Conservation (phyloP, 2,113 vertebrate genomes). For the Alaudala cheleensis region DNA sequence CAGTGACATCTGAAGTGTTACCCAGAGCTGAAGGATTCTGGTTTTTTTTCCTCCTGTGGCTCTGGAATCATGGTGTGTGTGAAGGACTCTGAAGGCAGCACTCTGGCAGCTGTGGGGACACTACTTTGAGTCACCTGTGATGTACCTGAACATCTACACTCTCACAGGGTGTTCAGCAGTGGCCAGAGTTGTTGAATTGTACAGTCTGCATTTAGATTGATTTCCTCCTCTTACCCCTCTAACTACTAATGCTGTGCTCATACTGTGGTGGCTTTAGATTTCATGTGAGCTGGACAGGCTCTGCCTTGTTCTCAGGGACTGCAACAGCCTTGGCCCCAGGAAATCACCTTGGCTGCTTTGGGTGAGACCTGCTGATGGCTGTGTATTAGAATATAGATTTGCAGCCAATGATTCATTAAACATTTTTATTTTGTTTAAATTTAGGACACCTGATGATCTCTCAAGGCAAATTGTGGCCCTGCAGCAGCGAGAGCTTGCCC, state of each 20-base stretch:
- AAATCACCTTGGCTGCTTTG: not conserved
- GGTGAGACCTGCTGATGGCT: not conserved
- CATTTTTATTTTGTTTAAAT: not conserved
- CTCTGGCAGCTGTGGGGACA: not conserved
- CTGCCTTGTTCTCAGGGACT: not conserved
- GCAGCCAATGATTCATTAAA: not conserved
- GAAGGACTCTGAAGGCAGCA: not conserved
- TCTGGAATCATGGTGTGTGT: not conserved
- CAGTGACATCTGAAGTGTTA: not conserved
- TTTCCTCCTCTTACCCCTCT: not conserved
- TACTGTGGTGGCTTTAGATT: not conserved
- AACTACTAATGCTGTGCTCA: not conserved
- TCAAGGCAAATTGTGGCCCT: constrained; percentile 90
- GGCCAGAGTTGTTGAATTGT: not conserved
- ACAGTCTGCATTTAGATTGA: not conserved
- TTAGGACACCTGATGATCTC: constrained; percentile 93
- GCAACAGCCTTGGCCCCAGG: not conserved
- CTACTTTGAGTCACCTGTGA: not conserved
- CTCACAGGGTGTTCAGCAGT: not conserved
- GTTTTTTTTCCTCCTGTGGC: not conserved
- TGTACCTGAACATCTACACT: not conserved
- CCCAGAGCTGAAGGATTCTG: not conserved
- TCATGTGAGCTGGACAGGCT: not conserved
- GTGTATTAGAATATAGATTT: not conserved
- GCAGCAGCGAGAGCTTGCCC: constrained; percentile 87